Conservation (phyloP, 2,797 vertebrate genomes). For the Myiotriccus ornatus region DNA sequence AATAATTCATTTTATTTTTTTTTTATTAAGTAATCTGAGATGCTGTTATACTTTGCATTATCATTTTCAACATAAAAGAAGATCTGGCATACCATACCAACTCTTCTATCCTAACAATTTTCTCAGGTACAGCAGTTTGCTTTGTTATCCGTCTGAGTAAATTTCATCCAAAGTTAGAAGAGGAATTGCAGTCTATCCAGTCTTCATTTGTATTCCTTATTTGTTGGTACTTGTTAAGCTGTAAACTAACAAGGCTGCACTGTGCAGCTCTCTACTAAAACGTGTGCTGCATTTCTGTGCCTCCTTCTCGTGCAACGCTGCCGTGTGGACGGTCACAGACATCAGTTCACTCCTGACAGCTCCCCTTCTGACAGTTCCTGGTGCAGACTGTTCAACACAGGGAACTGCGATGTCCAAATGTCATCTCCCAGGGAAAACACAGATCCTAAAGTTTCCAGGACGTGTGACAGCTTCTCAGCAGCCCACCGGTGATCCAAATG, state of each 20-base stretch:
- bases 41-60: background rate
- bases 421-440: background rate
- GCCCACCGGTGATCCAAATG: background rate
- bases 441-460: background rate
- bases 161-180: background rate
- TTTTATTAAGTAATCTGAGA: background rate
- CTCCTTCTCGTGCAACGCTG: background rate
- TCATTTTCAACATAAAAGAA: background rate
- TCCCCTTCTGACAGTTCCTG: background rate
- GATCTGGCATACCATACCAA: background rate
- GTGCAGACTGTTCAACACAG: background rate
- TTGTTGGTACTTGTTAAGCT: background rate
- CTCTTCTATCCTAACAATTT: background rate
- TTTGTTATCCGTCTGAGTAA: background rate
- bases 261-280: background rate
- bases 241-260: background rate
- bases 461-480: background rate
- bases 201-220: background rate
- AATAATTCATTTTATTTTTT: background rate
- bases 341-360: background rate
- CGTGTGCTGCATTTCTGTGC: background rate
- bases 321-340: rapidly evolving
- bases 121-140: background rate
- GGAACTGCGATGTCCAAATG: background rate
- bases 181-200: background rate